These are phyloP conservation scores for Bombus pyrosoma DNA, from an alignment of 1,140 invertebrate genomes.

Conservation along the genomic window DNA sequence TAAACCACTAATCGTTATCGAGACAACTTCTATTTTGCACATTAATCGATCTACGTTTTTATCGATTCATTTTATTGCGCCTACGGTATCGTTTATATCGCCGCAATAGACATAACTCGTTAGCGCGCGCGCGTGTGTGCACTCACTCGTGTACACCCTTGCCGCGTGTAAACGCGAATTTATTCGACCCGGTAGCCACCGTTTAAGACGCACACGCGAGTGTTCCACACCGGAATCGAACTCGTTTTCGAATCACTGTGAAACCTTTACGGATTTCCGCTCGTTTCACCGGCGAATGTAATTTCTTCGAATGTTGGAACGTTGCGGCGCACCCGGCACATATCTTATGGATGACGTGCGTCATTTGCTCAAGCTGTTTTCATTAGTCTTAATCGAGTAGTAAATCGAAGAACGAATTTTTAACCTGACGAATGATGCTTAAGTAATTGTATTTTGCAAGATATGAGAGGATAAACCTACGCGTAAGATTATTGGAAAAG, in stretches of 20 bases:
- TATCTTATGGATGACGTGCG: too few species aligned
- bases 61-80: slow-evolving; percentile 8
- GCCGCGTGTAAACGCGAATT: not conserved
- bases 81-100: slow-evolving; percentile 35
- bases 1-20: slow-evolving; percentile 27
- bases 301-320: not conserved
- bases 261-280: slow-evolving; percentile 46
- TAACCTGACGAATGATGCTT: too few species aligned
- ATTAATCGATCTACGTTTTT: slow-evolving; percentile 21
- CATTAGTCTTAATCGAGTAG: too few species aligned
- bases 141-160: not conserved
- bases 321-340: not conserved
- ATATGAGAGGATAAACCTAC: too few species aligned
- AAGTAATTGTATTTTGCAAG: too few species aligned
- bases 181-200: not conserved
- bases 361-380: too few species aligned
- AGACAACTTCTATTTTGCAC: slow-evolving; percentile 23
- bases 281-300: not conserved
- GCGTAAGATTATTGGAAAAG: too few species aligned
- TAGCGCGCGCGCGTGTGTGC: not conserved
- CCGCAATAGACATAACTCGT: slow-evolving; percentile 5
- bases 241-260: slow-evolving; percentile 42
- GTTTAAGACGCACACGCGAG: not conserved
- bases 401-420: too few species aligned
- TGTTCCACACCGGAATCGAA: not conserved